A percentile compares a stretch with the other conserved stretches of the same genome.
phyloP scores from a whole-genome alignment of 1,140 invertebrate species.

The Pogonognathellus flavescens region DNA sequence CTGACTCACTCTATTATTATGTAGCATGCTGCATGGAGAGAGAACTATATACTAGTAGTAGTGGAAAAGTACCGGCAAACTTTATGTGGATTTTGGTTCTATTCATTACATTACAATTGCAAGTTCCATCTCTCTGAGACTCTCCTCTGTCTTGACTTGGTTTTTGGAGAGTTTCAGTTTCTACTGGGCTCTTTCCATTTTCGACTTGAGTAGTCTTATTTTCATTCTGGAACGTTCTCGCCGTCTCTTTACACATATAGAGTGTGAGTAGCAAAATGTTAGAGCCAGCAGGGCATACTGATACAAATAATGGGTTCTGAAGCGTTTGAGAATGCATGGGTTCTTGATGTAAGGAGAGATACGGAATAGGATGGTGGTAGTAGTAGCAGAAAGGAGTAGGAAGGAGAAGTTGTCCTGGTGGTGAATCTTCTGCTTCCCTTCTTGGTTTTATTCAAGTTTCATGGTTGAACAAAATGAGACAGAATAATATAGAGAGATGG shows the following conservation, averaged over 20 bases:
- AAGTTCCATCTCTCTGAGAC: background rate
- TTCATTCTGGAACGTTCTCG: slow-evolving; percentile 7
- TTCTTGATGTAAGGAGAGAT: background rate
- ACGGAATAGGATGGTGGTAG: background rate
- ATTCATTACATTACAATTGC: slow-evolving; percentile 5
- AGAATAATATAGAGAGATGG: slow-evolving; percentile 2
- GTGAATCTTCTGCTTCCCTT: background rate
- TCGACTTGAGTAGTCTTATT: background rate
- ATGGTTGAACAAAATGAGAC: background rate
- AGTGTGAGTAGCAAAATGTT: no score
- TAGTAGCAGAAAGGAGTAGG: background rate
- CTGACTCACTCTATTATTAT: background rate
- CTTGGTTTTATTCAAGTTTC: slow-evolving; percentile 26
- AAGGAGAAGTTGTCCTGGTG: background rate
- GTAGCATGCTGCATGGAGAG: no score
- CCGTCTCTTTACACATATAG: background rate
- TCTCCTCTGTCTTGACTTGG: background rate
- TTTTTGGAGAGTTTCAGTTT: no score
- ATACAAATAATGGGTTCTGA: no score
- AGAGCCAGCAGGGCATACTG: no score
- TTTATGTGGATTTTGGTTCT: background rate
- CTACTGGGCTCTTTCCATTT: no score
- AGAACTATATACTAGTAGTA: no score
- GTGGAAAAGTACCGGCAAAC: slow-evolving; percentile 17
- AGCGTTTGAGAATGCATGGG: no score